A percentile compares a stretch with the other conserved stretches of the same genome.
phyloP scores from a whole-genome alignment of 2,888 invertebrate genomes.

The Netelia fuscicornis region DNA sequence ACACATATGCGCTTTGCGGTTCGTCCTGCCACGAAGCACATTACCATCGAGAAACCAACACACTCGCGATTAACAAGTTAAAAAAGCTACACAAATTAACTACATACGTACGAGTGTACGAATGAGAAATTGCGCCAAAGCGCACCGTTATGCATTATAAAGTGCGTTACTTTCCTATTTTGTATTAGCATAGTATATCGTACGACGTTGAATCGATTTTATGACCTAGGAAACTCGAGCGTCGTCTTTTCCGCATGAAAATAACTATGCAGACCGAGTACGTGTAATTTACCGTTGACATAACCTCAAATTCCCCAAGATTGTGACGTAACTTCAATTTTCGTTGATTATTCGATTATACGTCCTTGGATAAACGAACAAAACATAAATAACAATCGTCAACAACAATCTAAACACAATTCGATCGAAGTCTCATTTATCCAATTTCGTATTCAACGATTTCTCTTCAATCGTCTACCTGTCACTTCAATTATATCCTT shows the following conservation, averaged over 20 bases:
- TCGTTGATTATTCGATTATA: too few species aligned
- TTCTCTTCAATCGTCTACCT: too few species aligned
- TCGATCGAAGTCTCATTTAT: too few species aligned
- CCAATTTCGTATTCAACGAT: too few species aligned
- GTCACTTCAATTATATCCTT: too few species aligned
- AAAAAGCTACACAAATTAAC: background rate
- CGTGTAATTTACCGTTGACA: too few species aligned
- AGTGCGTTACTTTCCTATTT: background rate
- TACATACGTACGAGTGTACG: background rate
- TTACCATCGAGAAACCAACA: slow-evolving; percentile 27
- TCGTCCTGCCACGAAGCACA: slow-evolving; percentile 22
- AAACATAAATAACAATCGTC: too few species aligned
- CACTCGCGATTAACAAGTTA: background rate
- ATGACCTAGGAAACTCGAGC: background rate
- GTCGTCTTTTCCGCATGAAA: too few species aligned
- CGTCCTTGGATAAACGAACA: too few species aligned
- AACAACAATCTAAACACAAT: too few species aligned
- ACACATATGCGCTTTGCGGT: slow-evolving; percentile 33
- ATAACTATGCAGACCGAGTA: slow-evolving; percentile 12
- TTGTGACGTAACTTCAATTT: too few species aligned
- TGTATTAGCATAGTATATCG: slow-evolving; percentile 23
- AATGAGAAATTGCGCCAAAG: slow-evolving; percentile 1
- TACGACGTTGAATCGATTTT: slow-evolving; percentile 1
- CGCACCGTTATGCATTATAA: background rate
- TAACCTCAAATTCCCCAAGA: too few species aligned